phyloP scores from a whole-genome alignment of 2,888 invertebrate genomes.

The Rhyacophila evoluta region DNA sequence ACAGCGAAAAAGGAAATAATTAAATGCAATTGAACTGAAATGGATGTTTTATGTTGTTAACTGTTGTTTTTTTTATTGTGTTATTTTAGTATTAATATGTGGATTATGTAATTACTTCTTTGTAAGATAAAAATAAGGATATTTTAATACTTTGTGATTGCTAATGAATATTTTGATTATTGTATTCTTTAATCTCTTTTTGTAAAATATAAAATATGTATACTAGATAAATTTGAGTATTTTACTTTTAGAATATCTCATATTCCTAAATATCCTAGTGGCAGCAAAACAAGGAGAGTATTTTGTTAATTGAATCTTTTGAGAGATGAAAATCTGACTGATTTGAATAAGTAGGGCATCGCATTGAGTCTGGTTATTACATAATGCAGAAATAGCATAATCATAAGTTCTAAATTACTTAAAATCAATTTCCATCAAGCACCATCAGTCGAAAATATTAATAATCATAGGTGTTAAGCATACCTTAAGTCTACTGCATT shows the following conservation, averaged over 20 bases:
- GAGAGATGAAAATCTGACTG: too few species aligned
- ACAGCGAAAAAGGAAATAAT: constrained; percentile 49
- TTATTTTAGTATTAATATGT: constrained; percentile 51
- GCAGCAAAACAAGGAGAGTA: too few species aligned
- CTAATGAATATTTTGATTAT: constrained; percentile 29
- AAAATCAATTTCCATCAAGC: too few species aligned
- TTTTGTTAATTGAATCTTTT: too few species aligned
- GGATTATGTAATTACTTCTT: constrained; percentile 46
- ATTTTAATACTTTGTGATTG: constrained; percentile 44
- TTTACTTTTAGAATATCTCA: neutral
- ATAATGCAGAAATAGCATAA: too few species aligned
- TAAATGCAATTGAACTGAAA: constrained; percentile 42
- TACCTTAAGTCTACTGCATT: too few species aligned
- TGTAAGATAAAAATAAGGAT: constrained; percentile 34
- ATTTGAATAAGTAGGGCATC: too few species aligned
- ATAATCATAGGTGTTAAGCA: too few species aligned
- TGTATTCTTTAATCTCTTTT: constrained; percentile 35
- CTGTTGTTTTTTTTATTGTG: constrained; percentile 52
- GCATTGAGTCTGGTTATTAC: too few species aligned
- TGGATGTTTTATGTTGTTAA: constrained; percentile 49
- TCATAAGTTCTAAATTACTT: too few species aligned
- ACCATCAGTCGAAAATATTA: too few species aligned
- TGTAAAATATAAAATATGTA: constrained; percentile 45
- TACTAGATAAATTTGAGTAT: constrained; percentile 27
- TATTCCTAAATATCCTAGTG: too few species aligned